Evolutionary conservation across 2,888 invertebrate species (phyloP).

Genomic region (Orchesella flavescens): DNA sequence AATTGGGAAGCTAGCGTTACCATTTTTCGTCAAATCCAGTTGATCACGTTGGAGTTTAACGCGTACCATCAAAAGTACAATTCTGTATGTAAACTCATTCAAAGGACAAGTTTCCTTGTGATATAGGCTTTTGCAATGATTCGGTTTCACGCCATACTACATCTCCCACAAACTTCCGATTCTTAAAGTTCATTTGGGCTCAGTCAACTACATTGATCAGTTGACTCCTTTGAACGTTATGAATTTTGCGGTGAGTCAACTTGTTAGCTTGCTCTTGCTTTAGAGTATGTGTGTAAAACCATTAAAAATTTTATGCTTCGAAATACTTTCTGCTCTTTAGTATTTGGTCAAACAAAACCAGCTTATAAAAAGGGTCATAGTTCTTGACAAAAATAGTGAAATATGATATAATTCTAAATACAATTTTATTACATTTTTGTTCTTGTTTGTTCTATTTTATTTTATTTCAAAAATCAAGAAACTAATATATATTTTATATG

Average conservation of each 20-base stretch:
- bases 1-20: neutral
- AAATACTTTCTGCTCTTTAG: too few relatives aligned
- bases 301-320: too few relatives aligned
- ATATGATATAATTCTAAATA: too few relatives aligned
- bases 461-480: too few relatives aligned
- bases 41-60: constrained; percentile 4
- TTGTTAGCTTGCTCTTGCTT: neutral
- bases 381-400: too few relatives aligned
- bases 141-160: neutral
- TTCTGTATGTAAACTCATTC: neutral
- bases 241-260: neutral
- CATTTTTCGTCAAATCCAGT: constrained; percentile 1
- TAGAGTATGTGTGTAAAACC: too few relatives aligned
- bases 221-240: neutral
- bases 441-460: too few relatives aligned
- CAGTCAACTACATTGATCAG: constrained; percentile 1
- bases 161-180: neutral
- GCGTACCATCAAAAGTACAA: constrained; percentile 5
- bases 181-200: neutral
- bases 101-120: neutral
- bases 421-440: too few relatives aligned
- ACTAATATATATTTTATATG: too few relatives aligned
- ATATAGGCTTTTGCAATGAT: neutral
- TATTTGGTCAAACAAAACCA: too few relatives aligned
- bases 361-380: too few relatives aligned